phyloP scores from a whole-genome alignment of 2,113 vertebrate genomes.

The Macquaria australasica region DNA sequence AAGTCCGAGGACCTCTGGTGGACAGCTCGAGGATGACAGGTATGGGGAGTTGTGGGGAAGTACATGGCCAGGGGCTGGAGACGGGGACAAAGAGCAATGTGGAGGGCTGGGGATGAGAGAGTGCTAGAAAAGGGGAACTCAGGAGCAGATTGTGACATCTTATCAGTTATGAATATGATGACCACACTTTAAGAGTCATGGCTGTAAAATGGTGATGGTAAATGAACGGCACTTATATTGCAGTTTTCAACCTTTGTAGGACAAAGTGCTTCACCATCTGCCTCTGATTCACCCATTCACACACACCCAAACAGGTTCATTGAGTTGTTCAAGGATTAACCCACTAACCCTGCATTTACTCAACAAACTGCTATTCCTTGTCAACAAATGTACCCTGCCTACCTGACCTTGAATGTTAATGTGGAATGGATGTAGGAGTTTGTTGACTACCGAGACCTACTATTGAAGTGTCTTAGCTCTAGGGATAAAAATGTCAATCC shows the following conservation, averaged over 20 bases:
- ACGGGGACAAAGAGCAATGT: too few relatives aligned
- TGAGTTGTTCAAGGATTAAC: neutral
- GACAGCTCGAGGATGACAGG: too few relatives aligned
- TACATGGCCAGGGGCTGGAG: too few relatives aligned
- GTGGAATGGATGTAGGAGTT: neutral
- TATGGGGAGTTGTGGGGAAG: too few relatives aligned
- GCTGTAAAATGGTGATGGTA: neutral
- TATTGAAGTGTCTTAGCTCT: neutral
- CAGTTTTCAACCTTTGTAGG: neutral
- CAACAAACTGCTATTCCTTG: neutral
- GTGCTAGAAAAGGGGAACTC: too few relatives aligned
- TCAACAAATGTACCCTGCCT: neutral
- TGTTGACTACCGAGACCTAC: neutral
- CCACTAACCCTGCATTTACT: neutral
- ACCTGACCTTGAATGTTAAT: neutral
- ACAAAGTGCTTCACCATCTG: neutral
- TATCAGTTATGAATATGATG: neutral
- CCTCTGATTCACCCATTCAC: neutral
- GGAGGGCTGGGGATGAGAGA: too few relatives aligned
- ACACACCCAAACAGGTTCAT: neutral
- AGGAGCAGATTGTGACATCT: too few relatives aligned
- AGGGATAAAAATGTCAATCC: neutral
- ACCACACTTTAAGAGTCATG: neutral
- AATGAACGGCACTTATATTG: neutral
- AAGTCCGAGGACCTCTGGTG: too few relatives aligned